These are phyloP conservation scores for Chitala chitala DNA, from an alignment of 2,113 vertebrate species.

Conservation along the genomic window DNA sequence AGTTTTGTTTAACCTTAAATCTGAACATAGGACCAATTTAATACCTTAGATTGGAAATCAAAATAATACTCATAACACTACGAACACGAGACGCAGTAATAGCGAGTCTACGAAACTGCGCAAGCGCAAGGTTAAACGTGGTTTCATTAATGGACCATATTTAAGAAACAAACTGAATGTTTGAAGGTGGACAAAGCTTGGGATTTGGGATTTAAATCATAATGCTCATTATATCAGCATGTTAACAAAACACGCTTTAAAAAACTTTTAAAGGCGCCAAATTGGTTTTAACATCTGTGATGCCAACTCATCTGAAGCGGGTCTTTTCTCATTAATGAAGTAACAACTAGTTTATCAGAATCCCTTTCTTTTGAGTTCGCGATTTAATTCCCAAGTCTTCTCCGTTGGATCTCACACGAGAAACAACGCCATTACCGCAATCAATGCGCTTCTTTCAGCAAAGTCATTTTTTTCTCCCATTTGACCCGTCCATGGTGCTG, in stretches of 20 bases:
- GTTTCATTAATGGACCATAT: conserved; percentile 40
- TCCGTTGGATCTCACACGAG: conserved; percentile 49
- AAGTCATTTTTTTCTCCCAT: conserved; percentile 65
- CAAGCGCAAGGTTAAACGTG: background rate
- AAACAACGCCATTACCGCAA: conserved; percentile 65
- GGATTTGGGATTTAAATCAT: conserved; percentile 57
- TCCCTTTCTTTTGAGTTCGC: conserved; percentile 51
- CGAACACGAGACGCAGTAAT: no score
- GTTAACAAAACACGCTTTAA: conserved; percentile 63
- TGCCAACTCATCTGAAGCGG: conserved; percentile 56
- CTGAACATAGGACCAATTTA: background rate
- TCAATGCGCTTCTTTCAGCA: conserved; percentile 69
- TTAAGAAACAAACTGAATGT: conserved; percentile 62
- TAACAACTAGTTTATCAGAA: conserved; percentile 75
- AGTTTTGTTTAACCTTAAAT: background rate
- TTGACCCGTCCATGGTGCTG: conserved; percentile 73
- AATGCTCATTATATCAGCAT: conserved; percentile 55
- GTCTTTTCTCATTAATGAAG: conserved; percentile 73
- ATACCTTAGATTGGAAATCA: background rate
- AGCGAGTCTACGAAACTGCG: background rate
- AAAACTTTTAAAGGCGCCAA: conserved; percentile 57
- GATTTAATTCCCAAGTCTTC: conserved; percentile 51
- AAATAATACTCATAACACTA: no score
- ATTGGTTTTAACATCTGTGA: conserved; percentile 71
- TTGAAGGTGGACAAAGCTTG: conserved; percentile 58